Evolutionary conservation across 2,113 vertebrate genomes (phyloP).

Genomic region (Malaclemys terrapin): DNA sequence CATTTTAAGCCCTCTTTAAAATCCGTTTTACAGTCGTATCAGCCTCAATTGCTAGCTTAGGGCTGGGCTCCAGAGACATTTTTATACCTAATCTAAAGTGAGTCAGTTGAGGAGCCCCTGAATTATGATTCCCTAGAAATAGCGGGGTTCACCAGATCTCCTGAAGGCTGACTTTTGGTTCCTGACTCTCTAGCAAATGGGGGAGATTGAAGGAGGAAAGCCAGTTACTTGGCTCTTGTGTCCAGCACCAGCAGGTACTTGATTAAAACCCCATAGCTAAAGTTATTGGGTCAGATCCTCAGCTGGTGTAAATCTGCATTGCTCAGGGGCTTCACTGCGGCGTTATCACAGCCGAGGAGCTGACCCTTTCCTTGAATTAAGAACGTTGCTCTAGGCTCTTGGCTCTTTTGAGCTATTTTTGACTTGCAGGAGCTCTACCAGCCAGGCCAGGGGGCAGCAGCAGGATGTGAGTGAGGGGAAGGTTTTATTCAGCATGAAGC

Average conservation of each 20-base stretch:
- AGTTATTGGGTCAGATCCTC: not conserved
- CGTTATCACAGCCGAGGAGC: not conserved
- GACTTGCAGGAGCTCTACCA: not conserved
- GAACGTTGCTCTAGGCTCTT: not conserved
- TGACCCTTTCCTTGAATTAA: rapidly evolving
- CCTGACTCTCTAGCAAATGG: not conserved
- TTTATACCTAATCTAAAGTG: not conserved
- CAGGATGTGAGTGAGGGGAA: not conserved
- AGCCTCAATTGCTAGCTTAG: not conserved
- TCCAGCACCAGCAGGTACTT: not conserved
- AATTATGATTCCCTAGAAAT: not conserved
- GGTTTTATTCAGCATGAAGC: not conserved
- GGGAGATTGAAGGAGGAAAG: not conserved
- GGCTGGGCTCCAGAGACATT: not conserved
- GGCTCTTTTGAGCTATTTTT: not conserved
- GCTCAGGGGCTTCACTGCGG: not conserved
- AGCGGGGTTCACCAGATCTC: not conserved
- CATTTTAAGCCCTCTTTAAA: not conserved
- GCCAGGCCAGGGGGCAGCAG: not conserved
- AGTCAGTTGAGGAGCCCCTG: not conserved
- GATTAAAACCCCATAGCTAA: not conserved
- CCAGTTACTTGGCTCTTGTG: not conserved
- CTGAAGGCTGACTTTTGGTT: not conserved
- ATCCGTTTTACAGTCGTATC: not conserved
- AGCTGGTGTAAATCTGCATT: rapidly evolving